Base-by-base conservation (phyloP, 2,797 vertebrate species). In the Eutrigla gurnardus region DNA sequence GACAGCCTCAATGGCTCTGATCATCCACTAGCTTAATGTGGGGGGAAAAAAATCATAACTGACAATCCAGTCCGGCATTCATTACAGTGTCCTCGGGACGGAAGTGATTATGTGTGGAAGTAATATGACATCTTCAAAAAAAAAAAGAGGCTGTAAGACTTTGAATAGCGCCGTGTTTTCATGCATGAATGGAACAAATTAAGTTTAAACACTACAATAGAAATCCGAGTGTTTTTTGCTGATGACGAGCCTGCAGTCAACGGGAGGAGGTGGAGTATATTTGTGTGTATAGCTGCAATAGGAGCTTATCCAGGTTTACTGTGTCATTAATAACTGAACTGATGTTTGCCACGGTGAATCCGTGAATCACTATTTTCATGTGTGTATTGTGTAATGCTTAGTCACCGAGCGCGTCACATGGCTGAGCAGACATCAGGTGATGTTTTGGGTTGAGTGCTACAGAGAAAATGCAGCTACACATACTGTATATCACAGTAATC, bases 21-120 rank as follows among this genome's bases (percentile, higher is more conserved):
- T 70, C 59, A 73, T 74, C 73, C 71, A 14, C 49, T 59, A 52
- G 64, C 68, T 42, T 50, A 70, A 82, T 75, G 78, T 32, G 55
- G 77, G 68, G 25, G 25, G 25, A 25, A 25, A 25, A 70, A 60
- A 82, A 65, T 37, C 40, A 65, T 70, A 58, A 70, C 55, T 75
- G 76, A 72, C 76, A 72, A 76, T 74, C 35, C 39, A 18, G 64
- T 17, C 43, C 65, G 62, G 13, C 68, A 78, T 80, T 72, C 32
- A 63, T 82, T 81, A 75, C 4, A n/a, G 15, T 49, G 62, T 71
- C 77, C 47, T 62, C 43, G 1, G 61, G 65, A 83, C 57, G 72
- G 59, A 70, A 53, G 65, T 63, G 75, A 77, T 83, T 77, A 81
- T 71, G 77, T n/a, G 11, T 83, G 72, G 61, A 77, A 73, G 52